Base-by-base conservation (phyloP, 64 coral and sea anemone species). In the Pocillopora damicornis region DNA sequence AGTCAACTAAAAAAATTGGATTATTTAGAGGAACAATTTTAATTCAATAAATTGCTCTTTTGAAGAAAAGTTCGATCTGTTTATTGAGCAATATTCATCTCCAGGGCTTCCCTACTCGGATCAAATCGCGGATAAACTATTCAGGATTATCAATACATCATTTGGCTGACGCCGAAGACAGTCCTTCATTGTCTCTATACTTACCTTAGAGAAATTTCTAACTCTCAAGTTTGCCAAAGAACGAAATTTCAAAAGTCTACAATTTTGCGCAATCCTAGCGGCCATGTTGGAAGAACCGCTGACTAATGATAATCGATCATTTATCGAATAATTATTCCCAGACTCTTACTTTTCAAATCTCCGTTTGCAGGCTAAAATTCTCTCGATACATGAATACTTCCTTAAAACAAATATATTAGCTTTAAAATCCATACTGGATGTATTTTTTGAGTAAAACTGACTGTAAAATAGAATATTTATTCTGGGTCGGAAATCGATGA, bases 141-240 rank as follows among this genome's bases (percentile, higher is more conserved):
- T 61, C 61, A 15, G 11, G 14, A 18, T 51, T 35, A 9, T 35
- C 45, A n/a, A 11, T 20, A 45, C 20, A 57, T 57, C 22, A 10
- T 11, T 37, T 59, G 11, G 20, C 12, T 71, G 67, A 30, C 20
- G 67, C 20, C 5, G 9, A 42, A 0, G 11, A 15, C 13, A 73
- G 11, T 58, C 11, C 56, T 81, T 5, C n/a, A 58, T 9, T 23
- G n/a, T 69, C 72, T 85, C 26, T 11, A 58, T 5, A 2, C 38
- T 85, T 68, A 85, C 81, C 81, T 85, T 23, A 4, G 81, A 85
- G 23, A 85, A 73, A 57, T 85, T 23, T 73, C 81, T 72, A 56
- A 45, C 20, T 5, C 22, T 85, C 71, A 73, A 58, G 71, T 73
- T 14, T n/a, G 58, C n/a, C 37, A 85, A 37, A 57, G 37, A 65